Base-by-base conservation (phyloP, 2,888 invertebrate genomes). In the Cryptus viduatorius region DNA sequence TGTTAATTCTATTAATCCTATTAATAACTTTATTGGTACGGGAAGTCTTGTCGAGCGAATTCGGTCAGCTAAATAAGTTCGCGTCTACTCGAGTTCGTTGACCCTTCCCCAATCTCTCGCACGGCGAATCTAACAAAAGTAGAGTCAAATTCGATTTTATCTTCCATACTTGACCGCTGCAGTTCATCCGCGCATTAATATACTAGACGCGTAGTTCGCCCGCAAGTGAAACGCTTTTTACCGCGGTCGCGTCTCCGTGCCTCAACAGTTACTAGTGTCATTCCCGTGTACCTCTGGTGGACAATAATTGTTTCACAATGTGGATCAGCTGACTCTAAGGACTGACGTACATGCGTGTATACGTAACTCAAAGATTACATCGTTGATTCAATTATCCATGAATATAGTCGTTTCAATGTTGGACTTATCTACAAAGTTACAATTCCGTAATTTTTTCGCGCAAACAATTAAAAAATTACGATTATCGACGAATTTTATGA, bases 11-110 rank as follows among this genome's bases (percentile, higher is more conserved):
- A 71, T 71, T 84, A 87, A 67, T 75, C 81, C 89, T 92, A 92
- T 91, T 92, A 92, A 93, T 93, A 92, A 90, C 86, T 87, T 86
- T 79, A 85, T 89, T 86, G 88, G 90, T 89, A 89, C 88, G 88
- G 69, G 86, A 87, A 77, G 76, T 59, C 87, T 85, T 86, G 85
- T 84, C 88, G 75, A 85, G 86, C 82, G 89, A 92, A 92, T 92
- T 91, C 91, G 92, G 91, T 91, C 90, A 91, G 89, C 89, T 92
- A 92, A 93, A 92, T 92, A 88, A 90, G 88, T 89, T 73, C 90
- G 88, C 89, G 88, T 89, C 87, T 83, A 87, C 87, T 86, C 84
- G 90, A 86, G 92, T 91, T 92, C 92, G 86, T 92, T 91, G 88
- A 92, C 92, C 92, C 87, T 88, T 72, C 79, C 81, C 83, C 61